phyloP scores from a whole-genome alignment of 2,797 vertebrate species.

The Intellagama lesueurii region DNA sequence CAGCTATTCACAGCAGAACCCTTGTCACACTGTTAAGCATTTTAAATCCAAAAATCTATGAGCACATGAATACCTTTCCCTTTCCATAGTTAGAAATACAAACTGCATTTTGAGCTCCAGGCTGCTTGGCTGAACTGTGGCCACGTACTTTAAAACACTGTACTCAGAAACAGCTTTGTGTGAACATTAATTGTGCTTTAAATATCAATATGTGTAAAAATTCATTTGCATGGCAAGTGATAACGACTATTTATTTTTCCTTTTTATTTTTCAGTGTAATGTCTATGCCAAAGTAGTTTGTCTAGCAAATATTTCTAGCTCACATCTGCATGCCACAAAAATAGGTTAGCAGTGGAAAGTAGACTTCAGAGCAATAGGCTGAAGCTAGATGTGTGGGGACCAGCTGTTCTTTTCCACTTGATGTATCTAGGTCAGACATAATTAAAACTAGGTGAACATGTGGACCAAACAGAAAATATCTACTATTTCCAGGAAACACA shows the following conservation, averaged over 20 bases:
- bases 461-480: slow-evolving; percentile 40
- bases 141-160: neutral
- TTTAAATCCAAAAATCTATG: neutral
- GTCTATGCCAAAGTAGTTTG: neutral
- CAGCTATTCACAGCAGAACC: neutral
- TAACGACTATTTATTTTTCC: neutral
- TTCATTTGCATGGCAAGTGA: neutral
- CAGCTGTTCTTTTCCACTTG: slow-evolving; percentile 26
- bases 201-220: neutral
- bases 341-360: neutral
- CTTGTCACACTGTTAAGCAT: neutral
- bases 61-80: neutral
- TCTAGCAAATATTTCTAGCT: neutral
- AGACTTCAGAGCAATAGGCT: neutral
- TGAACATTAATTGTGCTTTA: neutral
- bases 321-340: neutral
- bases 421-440: slow-evolving; percentile 34
- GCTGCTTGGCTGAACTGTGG: neutral
- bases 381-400: neutral
- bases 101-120: neutral
- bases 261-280: neutral
- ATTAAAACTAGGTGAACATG: slow-evolving; percentile 26
- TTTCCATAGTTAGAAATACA: neutral
- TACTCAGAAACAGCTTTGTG: neutral
- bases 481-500: slow-evolving; percentile 32